Conservation (phyloP, 2,888 invertebrate genomes). For the Macaria notata region DNA sequence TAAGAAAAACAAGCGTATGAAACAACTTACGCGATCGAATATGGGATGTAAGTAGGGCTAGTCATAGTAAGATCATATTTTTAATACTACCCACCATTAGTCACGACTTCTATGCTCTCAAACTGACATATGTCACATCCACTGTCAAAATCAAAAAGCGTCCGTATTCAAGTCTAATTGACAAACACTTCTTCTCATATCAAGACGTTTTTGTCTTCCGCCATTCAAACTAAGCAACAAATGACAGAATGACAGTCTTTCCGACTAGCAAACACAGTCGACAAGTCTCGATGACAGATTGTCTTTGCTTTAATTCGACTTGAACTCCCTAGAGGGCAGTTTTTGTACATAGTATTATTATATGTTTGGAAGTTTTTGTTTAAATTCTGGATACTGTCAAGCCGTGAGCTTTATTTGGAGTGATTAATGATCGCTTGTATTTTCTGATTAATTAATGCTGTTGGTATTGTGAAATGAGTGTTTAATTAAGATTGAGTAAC, state of each 20-base stretch:
- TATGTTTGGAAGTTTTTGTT: conserved; percentile 32
- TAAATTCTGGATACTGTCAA: conserved; percentile 27
- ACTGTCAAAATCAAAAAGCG: not conserved
- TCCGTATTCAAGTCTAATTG: not conserved
- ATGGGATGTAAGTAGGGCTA: no score
- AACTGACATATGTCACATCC: no score
- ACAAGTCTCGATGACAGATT: conserved; percentile 60
- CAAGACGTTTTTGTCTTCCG: not conserved
- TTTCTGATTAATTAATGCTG: conserved; percentile 27
- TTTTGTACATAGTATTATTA: conserved; percentile 27
- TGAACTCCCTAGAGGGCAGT: conserved; percentile 26
- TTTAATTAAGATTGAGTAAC: conserved; percentile 13
- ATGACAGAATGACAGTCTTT: conserved; percentile 11
- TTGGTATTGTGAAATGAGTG: conserved; percentile 6
- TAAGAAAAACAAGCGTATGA: no score
- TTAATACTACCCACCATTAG: no score
- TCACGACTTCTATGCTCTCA: no score
- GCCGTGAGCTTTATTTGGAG: conserved; percentile 11
- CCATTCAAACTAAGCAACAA: conserved; percentile 8
- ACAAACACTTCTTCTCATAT: no score
- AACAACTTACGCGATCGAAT: no score
- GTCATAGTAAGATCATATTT: no score
- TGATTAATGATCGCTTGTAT: conserved; percentile 31
- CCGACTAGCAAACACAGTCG: conserved; percentile 30
- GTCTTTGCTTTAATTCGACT: conserved; percentile 66